Evolutionary conservation across 2,888 invertebrate species (phyloP), one percentile per base, ranked within the genome.

Genomic region (Amiota minor): DNA sequence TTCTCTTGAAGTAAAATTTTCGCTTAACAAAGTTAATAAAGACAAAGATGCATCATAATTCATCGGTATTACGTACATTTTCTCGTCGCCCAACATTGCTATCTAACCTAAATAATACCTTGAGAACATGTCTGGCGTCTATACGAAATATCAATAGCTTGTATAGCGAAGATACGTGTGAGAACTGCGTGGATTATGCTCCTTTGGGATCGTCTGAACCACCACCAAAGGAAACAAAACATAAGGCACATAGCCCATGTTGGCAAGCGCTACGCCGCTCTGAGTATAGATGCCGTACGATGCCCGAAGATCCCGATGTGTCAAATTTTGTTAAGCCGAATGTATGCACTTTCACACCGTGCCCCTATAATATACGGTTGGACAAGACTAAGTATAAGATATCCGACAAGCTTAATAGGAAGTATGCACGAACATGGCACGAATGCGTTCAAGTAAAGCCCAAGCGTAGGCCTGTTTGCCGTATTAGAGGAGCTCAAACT

Each of bases 231-330:
- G 35, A 35, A 35, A 35, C 35, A 1, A 35, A 20, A 16, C 1
- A 45, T 2, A 76, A 74, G 9, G 12, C n/a, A 12, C 70, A 62
- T 1, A 67, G 77, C 1, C 75, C 80, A 0, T 83, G 83, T 16
- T 85, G 83, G 86, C 79, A 80, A 12, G 72, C 83, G 0, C 16
- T 81, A 8, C 79, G 86, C 0, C 78, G 86, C 2, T 72, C 82
- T 0, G 84, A 85, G 35, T 83, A 71, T 71, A 82, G 81, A 12
- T 83, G 83, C 23, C 86, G 83, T 11, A 6, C 6, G 35, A 79
- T 80, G 0, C 81, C 82, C 35, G 75, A 77, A 0, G 84, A 85
- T 14, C 77, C 79, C n/a, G 11, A 72, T 14, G 9, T 84, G 0
- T 73, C 74, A 0, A 0, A 75, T 0, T 84, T 84, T 9, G 72